Evolutionary conservation across 2,888 invertebrate species (phyloP).

Genomic region (Masnerella sp.): DNA sequence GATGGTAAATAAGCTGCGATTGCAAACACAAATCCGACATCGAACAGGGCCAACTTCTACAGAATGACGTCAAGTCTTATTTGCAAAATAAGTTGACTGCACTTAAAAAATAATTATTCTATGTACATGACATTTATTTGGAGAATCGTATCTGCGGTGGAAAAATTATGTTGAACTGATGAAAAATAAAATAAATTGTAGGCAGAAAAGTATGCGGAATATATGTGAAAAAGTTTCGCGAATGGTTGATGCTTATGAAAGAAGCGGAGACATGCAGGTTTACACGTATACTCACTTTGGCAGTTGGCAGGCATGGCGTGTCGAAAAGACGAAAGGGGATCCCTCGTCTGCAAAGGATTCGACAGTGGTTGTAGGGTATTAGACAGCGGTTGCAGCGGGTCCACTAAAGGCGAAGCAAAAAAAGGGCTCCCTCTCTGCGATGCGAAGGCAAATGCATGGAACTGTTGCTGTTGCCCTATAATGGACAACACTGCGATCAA

Average conservation of each 20-base stretch:
- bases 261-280: too few relatives aligned
- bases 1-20: constrained; percentile 49
- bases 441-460: constrained; percentile 89
- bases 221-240: too few relatives aligned
- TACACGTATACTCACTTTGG: constrained; percentile 87
- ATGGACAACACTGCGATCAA: constrained; percentile 88
- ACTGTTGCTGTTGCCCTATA: constrained; percentile 97
- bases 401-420: constrained; percentile 75
- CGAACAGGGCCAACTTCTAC: neutral
- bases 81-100: neutral
- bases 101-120: too few relatives aligned
- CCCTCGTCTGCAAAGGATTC: constrained; percentile 84
- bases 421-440: constrained; percentile 79
- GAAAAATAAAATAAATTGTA: too few relatives aligned
- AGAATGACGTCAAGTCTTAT: neutral
- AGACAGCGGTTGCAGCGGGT: constrained; percentile 74
- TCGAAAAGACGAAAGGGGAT: constrained; percentile 90
- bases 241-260: too few relatives aligned
- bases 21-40: constrained; percentile 19
- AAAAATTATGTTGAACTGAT: too few relatives aligned
- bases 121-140: too few relatives aligned
- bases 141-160: too few relatives aligned
- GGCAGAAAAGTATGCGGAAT: too few relatives aligned
- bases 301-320: constrained; percentile 94
- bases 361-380: constrained; percentile 75